Evolutionary conservation across 2,888 invertebrate genomes (phyloP).

Genomic region (Eupeodes luniger): DNA sequence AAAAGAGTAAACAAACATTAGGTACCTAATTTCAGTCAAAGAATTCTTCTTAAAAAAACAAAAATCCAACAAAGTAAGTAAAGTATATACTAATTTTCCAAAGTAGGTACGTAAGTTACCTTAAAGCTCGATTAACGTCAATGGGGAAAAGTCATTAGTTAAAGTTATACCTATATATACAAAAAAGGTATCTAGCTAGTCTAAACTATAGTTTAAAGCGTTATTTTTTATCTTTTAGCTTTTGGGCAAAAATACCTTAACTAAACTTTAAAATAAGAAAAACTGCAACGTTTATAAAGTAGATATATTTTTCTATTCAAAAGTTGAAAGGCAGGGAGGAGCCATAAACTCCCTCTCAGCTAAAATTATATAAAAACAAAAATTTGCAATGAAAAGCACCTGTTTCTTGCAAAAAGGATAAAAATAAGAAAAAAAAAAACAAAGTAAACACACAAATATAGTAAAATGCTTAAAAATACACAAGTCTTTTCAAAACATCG

Average conservation of each 20-base stretch:
- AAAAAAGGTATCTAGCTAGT: not conserved
- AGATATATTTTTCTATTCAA: slow-evolving; percentile 1
- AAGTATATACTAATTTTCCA: not conserved
- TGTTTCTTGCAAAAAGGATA: not conserved
- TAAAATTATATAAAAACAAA: slow-evolving; percentile 12
- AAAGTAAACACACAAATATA: not conserved
- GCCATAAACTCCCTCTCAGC: not conserved
- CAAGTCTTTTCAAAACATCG: not conserved
- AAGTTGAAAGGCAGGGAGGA: not conserved
- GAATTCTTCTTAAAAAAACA: not conserved
- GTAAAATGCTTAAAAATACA: slow-evolving; percentile 4
- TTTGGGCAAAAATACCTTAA: not conserved
- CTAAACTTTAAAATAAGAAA: not conserved
- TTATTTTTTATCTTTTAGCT: not conserved
- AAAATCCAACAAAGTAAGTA: not conserved
- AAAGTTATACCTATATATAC: slow-evolving; percentile 10
- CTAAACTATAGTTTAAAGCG: not conserved
- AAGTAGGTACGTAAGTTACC: not conserved
- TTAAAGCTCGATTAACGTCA: slow-evolving; percentile 12
- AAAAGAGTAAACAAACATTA: not conserved
- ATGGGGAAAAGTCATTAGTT: slow-evolving; percentile 11
- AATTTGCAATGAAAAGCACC: not conserved
- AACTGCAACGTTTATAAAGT: not conserved
- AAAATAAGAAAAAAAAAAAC: not conserved
- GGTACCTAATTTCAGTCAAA: slow-evolving; percentile 9